Evolutionary conservation across 64 coral and sea anemone genomes (phyloP), one percentile per base, ranked within the genome.

Genomic region (Dendronephthya gigantea): DNA sequence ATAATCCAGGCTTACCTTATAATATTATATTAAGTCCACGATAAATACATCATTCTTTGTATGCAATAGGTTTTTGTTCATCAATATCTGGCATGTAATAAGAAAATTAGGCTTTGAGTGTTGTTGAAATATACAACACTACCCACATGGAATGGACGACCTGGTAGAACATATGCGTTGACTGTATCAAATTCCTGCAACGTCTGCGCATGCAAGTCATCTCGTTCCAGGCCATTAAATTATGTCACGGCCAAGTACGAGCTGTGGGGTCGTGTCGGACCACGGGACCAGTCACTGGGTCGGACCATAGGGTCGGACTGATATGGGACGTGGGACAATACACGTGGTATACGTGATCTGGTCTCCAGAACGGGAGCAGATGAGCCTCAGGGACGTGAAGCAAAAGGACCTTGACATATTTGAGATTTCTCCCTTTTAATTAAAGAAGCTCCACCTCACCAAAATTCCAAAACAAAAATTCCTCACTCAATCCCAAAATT

Each of bases 71-170:
- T 22, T 62, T 62, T 27, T 62, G 19, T 62, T 19, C 17, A 62
- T 62, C 55, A 62, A 62, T 62, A 27, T 62, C 55, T 62, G 55
- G 4, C 25, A 62, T 5, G 55, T 62, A 62, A 27, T 7, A 23
- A 62, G 51, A 58, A 58, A 27, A 62, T 62, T n/a, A 19, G 25
- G 25, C 19, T 15, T 22, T n/a, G 51, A 58, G 19, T 62, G 55
- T 62, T 62, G 55, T 16, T 62, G 25, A 62, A 62, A 62, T 45
- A 62, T 62, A 62, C 55, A 62, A n/a, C 55, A 62, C 4, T n/a
- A 62, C 55, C 55, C 55, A 62, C 55, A 62, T 62, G 55, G 55
- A 62, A 62, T 62, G 55, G 55, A 62, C 55, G 55, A 62, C 55
- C 51, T 58, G 51, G 51, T 2, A 62, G 19, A 62, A 62, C 55